Evolutionary conservation across 2,797 vertebrate species (phyloP).

Genomic region (Sebastiscus albofasciatus): DNA sequence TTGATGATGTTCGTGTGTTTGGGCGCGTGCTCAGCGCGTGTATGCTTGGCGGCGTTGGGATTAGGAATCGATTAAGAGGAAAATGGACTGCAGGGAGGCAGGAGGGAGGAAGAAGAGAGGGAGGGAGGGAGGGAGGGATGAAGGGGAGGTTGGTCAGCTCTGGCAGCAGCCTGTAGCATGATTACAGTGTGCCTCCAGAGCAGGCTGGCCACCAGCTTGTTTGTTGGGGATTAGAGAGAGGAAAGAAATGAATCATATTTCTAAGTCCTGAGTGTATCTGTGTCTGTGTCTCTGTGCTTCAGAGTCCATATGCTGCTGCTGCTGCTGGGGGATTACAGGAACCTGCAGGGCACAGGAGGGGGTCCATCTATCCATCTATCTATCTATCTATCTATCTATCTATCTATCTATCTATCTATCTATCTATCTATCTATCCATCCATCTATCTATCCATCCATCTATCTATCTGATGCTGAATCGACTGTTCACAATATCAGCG

Average conservation of each 20-base stretch:
- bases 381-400: constrained; percentile 40
- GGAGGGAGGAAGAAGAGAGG: constrained; percentile 7
- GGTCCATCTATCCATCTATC: constrained; percentile 21
- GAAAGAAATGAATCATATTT: constrained; percentile 87
- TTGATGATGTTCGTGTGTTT: not conserved
- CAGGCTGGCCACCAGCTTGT: constrained; percentile 78
- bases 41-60: constrained; percentile 52
- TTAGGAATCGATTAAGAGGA: constrained; percentile 81
- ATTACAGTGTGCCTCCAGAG: constrained; percentile 74
- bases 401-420: constrained; percentile 36
- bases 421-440: constrained; percentile 40
- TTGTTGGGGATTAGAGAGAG: constrained; percentile 76
- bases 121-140: not conserved
- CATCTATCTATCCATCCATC: constrained; percentile 25
- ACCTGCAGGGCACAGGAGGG: constrained; percentile 17
- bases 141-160: constrained; percentile 36
- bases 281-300: constrained; percentile 64
- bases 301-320: constrained; percentile 76
- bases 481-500: not conserved
- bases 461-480: not conserved
- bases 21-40: constrained; percentile 28
- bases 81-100: constrained; percentile 65
- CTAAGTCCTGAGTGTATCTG: constrained; percentile 79
- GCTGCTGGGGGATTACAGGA: constrained; percentile 66
- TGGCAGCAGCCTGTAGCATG: constrained; percentile 60